Percentiles rank a stretch among this genome's conserved stretches.
phyloP scores from a whole-genome alignment of 2,797 vertebrate species.

The Cercopithecus diana region DNA sequence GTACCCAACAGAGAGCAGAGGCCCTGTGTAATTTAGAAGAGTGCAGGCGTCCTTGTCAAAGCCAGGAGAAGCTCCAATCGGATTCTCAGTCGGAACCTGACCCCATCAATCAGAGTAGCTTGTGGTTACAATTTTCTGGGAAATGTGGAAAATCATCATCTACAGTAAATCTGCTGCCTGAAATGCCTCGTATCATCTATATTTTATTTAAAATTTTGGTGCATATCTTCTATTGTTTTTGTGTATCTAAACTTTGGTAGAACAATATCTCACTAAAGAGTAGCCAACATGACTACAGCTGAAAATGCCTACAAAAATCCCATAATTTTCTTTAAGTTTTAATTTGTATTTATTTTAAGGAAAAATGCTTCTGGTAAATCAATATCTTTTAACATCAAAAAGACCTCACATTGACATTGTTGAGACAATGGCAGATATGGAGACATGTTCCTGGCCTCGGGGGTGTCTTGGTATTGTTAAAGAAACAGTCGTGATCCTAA shows the following conservation, averaged over 20 bases:
- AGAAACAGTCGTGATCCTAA: neutral
- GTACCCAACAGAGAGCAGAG: constrained; percentile 52
- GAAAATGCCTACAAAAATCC: neutral
- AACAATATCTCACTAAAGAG: neutral
- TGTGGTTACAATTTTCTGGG: constrained; percentile 68
- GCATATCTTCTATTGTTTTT: neutral
- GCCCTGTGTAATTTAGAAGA: constrained; percentile 67
- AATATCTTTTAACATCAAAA: neutral
- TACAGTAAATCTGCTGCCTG: constrained; percentile 65
- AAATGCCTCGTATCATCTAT: constrained; percentile 32
- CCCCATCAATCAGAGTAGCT: constrained; percentile 63
- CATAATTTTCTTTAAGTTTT: neutral
- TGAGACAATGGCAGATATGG: rapidly evolving
- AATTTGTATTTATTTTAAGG: neutral
- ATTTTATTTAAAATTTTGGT: neutral
- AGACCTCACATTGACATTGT: neutral
- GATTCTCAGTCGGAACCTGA: constrained; percentile 56
- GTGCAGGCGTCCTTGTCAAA: constrained; percentile 45
- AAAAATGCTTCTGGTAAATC: neutral
- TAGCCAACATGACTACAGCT: neutral
- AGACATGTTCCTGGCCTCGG: neutral
- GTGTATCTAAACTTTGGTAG: neutral
- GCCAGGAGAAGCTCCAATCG: constrained; percentile 51
- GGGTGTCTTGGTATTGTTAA: neutral
- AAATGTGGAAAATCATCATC: constrained; percentile 65